Base-by-base conservation (phyloP, 2,888 invertebrate species). In the Ectobius pallidus region DNA sequence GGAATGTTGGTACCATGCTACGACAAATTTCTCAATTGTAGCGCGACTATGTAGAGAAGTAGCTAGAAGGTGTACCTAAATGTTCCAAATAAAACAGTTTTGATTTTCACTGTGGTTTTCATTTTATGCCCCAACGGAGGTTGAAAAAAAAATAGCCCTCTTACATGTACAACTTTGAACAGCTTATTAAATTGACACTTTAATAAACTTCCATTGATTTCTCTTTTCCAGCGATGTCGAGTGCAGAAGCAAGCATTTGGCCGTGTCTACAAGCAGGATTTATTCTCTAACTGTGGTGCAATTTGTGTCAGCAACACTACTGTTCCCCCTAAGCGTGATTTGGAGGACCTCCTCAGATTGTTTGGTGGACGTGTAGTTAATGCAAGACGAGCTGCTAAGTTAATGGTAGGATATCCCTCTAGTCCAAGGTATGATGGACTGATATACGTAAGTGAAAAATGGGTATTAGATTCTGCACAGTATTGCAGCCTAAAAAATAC, bases 171-270 rank as follows among this genome's bases (percentile, higher is more conserved):
- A n/a, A n/a, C n/a, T n/a, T n/a, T n/a, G n/a, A n/a, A n/a, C n/a
- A n/a, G n/a, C n/a, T n/a, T n/a, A n/a, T n/a, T n/a, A n/a, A n/a
- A n/a, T n/a, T n/a, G n/a, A n/a, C n/a, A n/a, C n/a, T n/a, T n/a
- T n/a, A n/a, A n/a, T n/a, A n/a, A n/a, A n/a, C n/a, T n/a, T n/a
- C n/a, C n/a, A n/a, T n/a, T n/a, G n/a, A n/a, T n/a, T n/a, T n/a
- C n/a, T n/a, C n/a, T n/a, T n/a, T n/a, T n/a, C n/a, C 78, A 90
- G 90, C 85, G 87, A 80, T 88, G 88, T 78, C 87, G 90, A 0
- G 14, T 72, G 81, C 34, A 69, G 58, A 69, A 25, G 18, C 87
- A 89, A 80, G 85, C 89, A 6, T 90, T 90, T 78, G 90, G 90
- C 11, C 79, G 80, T 20, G 80, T 82, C 1, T 90, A 86, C 77